Percentiles rank a stretch among this genome's conserved stretches.
phyloP scores from a whole-genome alignment of 2,113 vertebrate species.

The Microcebus ravelobensis region DNA sequence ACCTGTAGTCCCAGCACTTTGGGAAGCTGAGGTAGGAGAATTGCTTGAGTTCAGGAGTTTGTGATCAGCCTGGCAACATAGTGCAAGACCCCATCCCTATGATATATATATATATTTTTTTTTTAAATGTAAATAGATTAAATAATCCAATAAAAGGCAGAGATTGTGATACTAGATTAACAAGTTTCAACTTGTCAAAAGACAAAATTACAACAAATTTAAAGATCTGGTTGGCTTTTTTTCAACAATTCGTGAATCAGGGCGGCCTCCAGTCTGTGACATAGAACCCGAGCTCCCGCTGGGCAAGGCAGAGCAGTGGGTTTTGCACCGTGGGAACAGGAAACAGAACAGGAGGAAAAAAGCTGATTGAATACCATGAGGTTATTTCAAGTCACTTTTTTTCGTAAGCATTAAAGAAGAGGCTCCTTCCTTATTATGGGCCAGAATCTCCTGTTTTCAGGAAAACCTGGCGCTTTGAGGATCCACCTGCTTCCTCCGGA shows the following conservation, averaged over 20 bases:
- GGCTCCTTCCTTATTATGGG: neutral
- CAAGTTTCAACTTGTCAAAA: too few species aligned
- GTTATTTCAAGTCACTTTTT: neutral
- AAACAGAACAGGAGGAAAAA: neutral
- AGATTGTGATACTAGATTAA: too few species aligned
- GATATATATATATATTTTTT: too few species aligned
- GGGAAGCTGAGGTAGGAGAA: too few species aligned
- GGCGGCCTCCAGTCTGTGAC: neutral
- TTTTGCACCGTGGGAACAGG: neutral
- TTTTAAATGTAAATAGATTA: too few species aligned
- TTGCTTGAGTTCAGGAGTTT: too few species aligned
- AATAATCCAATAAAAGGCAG: too few species aligned
- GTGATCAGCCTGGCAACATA: too few species aligned
- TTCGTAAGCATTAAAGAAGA: neutral
- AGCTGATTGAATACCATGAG: neutral
- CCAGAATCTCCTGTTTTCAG: neutral
- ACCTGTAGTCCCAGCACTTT: too few species aligned
- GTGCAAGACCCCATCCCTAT: too few species aligned
- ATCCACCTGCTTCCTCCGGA: neutral
- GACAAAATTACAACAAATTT: too few species aligned
- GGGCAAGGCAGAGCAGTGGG: neutral
- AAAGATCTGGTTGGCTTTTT: too few species aligned
- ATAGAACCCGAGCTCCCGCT: neutral
- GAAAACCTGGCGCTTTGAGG: neutral
- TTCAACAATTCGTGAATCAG: neutral